phyloP scores from a whole-genome alignment of 1,140 invertebrate genomes.

The Aethina tumida region DNA sequence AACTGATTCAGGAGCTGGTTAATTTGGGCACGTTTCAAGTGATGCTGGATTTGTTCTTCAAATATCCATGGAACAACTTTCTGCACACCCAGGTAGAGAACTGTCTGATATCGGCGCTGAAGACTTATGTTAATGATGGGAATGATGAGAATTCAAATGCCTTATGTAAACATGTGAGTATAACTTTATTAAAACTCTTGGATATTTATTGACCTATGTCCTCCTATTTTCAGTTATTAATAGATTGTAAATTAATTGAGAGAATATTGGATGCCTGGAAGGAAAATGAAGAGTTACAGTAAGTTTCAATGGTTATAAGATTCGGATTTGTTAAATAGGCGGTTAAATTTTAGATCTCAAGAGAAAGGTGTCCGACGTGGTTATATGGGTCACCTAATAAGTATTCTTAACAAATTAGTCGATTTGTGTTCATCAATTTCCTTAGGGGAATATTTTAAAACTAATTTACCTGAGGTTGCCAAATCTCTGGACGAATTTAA shows the following conservation, averaged over 20 bases:
- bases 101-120: constrained; percentile 58
- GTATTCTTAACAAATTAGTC: constrained; percentile 49
- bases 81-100: constrained; percentile 75
- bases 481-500: constrained; percentile 52
- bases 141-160: constrained; percentile 35
- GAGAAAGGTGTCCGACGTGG: constrained; percentile 34
- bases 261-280: constrained; percentile 43
- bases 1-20: constrained; percentile 41
- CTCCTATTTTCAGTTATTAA: constrained; percentile 38
- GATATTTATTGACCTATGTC: constrained; percentile 9
- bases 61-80: constrained; percentile 82
- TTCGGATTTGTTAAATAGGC: constrained; percentile 10
- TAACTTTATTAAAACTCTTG: constrained; percentile 1
- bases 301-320: constrained; percentile 23
- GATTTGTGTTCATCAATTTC: constrained; percentile 37
- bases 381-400: constrained; percentile 45
- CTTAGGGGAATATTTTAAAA: constrained; percentile 41
- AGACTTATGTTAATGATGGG: constrained; percentile 24
- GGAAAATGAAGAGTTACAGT: constrained; percentile 43
- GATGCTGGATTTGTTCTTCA: constrained; percentile 73
- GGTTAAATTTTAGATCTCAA: constrained; percentile 22
- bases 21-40: constrained; percentile 37
- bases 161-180: constrained; percentile 46
- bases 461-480: constrained; percentile 45
- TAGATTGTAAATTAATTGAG: constrained; percentile 42